Conservation (phyloP, 2,113 vertebrate genomes). For the Phasianus colchicus region DNA sequence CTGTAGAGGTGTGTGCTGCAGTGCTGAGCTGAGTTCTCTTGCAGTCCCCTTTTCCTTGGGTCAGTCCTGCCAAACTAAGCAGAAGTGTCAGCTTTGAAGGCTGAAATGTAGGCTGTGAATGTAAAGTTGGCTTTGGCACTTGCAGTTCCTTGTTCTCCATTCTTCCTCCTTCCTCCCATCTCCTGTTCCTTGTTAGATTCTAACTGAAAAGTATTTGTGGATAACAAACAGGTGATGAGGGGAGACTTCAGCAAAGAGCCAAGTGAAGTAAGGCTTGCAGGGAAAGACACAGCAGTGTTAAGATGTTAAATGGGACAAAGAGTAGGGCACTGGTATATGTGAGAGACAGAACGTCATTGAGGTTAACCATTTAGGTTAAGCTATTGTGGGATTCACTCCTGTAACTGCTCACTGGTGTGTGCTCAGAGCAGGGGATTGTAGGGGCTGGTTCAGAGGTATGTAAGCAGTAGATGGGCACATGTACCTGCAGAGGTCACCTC, state of each 20-base stretch:
- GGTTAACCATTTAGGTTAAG: background rate
- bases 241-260: background rate
- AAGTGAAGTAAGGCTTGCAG: background rate
- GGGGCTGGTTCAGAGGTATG: background rate
- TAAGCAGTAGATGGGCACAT: fast-evolving
- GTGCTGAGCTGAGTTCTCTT: background rate
- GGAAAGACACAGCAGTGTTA: background rate
- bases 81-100: background rate
- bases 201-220: background rate
- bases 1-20: fast-evolving
- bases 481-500: background rate
- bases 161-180: background rate
- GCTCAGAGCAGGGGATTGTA: fast-evolving
- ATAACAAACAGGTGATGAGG: background rate
- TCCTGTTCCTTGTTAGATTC: background rate
- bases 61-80: background rate
- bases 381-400: fast-evolving
- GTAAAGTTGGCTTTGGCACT: background rate
- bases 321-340: fast-evolving
- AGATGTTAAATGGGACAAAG: background rate
- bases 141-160: fast-evolving
- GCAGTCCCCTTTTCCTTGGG: fast-evolving
- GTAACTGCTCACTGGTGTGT: background rate
- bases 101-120: background rate
- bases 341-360: background rate